Evolutionary conservation across 2,113 vertebrate species (phyloP).

Genomic region (Micromys minutus): DNA sequence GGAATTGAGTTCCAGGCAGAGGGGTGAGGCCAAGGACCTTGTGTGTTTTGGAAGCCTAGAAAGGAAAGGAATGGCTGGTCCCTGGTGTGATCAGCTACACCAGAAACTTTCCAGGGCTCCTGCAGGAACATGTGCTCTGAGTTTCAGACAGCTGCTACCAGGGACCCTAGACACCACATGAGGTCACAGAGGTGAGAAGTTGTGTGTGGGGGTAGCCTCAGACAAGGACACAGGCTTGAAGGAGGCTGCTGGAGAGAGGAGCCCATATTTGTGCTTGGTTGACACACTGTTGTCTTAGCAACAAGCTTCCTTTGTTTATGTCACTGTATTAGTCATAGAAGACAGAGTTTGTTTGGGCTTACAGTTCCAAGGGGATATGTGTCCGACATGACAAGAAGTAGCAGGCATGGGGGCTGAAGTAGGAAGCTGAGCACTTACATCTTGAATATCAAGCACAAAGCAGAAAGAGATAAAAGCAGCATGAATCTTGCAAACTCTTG

Average conservation of each 20-base stretch:
- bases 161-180: not conserved
- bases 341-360: not conserved
- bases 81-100: rapidly evolving
- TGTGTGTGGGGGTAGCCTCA: not conserved
- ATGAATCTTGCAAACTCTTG: not conserved
- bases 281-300: rapidly evolving
- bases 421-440: not conserved
- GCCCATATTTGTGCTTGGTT: rapidly evolving
- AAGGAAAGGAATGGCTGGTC: not conserved
- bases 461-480: not conserved
- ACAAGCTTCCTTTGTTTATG: rapidly evolving
- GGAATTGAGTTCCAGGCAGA: not conserved
- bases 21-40: not conserved
- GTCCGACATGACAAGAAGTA: not conserved
- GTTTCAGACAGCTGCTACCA: not conserved
- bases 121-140: rapidly evolving
- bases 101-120: not conserved
- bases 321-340: not conserved
- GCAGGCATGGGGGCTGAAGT: too few relatives aligned
- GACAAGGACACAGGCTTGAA: not conserved
- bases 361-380: not conserved
- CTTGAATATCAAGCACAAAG: not conserved
- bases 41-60: not conserved
- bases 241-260: not conserved
- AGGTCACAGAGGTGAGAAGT: not conserved